phyloP scores from a whole-genome alignment of 2,113 vertebrate genomes.

The Circaetus cinerascens region DNA sequence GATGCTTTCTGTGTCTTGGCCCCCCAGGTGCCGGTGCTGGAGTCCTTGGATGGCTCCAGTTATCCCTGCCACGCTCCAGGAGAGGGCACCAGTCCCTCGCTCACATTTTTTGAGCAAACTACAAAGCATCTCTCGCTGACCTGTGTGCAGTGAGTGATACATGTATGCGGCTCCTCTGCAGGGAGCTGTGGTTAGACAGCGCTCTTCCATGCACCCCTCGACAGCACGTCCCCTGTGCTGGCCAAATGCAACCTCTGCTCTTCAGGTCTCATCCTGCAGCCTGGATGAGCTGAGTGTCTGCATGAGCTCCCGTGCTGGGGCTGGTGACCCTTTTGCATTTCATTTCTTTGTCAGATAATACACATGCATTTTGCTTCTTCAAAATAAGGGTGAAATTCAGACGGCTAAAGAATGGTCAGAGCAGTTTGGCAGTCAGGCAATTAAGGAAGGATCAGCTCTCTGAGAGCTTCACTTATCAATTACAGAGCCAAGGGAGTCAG shows the following conservation, averaged over 20 bases:
- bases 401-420: background rate
- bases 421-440: background rate
- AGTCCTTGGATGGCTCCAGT: background rate
- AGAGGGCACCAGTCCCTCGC: constrained; percentile 25
- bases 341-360: background rate
- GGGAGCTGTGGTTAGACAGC: background rate
- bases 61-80: background rate
- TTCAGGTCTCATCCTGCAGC: background rate
- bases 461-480: rapidly evolving
- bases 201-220: background rate
- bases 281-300: background rate
- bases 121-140: background rate
- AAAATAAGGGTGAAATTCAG: background rate
- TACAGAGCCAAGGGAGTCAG: background rate
- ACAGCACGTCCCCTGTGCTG: too few species aligned
- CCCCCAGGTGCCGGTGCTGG: background rate
- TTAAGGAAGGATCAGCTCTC: background rate
- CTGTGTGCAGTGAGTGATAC: background rate
- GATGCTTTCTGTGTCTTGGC: background rate
- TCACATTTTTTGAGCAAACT: background rate
- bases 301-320: background rate
- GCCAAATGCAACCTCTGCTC: background rate
- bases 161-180: background rate
- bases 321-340: background rate
- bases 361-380: background rate